Evolutionary conservation across 1,140 invertebrate species (phyloP), one percentile per base, ranked within the genome.

Genomic region (Pseudoatta argentina): DNA sequence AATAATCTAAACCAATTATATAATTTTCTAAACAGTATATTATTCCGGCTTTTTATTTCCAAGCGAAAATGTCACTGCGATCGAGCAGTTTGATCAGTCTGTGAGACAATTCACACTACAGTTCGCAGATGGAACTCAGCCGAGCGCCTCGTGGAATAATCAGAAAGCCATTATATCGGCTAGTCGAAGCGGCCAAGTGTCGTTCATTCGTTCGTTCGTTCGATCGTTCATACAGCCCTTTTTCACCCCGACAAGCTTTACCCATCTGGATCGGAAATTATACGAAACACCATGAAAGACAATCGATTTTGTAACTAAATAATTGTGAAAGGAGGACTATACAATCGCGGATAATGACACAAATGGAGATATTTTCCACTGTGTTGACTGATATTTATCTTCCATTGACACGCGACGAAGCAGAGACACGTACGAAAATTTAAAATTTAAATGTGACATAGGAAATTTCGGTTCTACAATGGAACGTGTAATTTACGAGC

Each of bases 311-410:
- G 24, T 55, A 51, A 57, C 5, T 16, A 48, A 61, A 73, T 14
- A 27, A 48, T 82, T 34, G 21, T 55, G 24, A 34, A 75, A 73
- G n/a, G 16, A 61, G 30, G 21, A 27, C 10, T 39, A 61, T 51
- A 61, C 69, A 51, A 16, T 24, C 34, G 12, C 39, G 51, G 34
- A 44, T 71, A 55, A 57, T 34, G 55, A 71, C 27, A 81, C 39
- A 81, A 55, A 57, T 8, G 30, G 53, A 27, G 69, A 61, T 61
- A 83, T 83, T 75, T 83, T 83, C 69, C 55, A 61, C 39, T 51
- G 51, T 12, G n/a, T 75, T 75, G 69, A 48, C n/a, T 27, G 79
- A 83, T 83, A 24, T 18, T 83, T 83, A 83, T 83, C 78, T 79
- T 0, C 21, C 27, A 24, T 4, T 14, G 27, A 73, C 39, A 75